Percentiles rank a stretch among this genome's conserved stretches.
phyloP scores from a whole-genome alignment of 1,140 invertebrate genomes.

The Wasmannia auropunctata region DNA sequence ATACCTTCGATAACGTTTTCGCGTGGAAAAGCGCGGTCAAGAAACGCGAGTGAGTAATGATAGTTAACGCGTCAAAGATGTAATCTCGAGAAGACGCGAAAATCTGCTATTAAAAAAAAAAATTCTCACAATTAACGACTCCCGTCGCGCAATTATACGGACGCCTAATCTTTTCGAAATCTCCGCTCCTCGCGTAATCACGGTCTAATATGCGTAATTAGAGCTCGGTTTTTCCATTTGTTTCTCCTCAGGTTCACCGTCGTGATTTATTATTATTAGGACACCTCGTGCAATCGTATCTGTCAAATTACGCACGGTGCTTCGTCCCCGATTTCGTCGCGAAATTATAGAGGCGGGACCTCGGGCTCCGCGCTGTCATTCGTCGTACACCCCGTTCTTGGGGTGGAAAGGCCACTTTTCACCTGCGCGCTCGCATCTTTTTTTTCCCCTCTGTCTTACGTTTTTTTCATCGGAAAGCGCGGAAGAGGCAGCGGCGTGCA shows the following conservation, averaged over 20 bases:
- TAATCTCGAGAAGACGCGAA: neutral
- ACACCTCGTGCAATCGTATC: neutral
- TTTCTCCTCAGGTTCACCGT: neutral
- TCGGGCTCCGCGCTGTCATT: neutral
- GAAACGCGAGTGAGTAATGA: neutral
- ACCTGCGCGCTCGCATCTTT: neutral
- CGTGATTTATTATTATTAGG: neutral
- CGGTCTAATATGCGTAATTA: too few relatives aligned
- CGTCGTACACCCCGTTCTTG: too few relatives aligned
- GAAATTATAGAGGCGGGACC: neutral
- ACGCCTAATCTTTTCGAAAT: neutral
- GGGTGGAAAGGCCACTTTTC: neutral
- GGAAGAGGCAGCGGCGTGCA: neutral
- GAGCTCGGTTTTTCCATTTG: neutral
- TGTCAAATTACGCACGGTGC: neutral
- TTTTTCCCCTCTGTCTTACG: neutral
- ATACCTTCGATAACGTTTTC: neutral
- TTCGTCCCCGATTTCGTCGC: neutral
- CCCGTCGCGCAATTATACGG: neutral
- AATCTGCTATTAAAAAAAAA: neutral
- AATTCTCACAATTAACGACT: neutral
- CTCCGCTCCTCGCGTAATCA: neutral
- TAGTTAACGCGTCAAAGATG: neutral
- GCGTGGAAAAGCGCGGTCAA: neutral
- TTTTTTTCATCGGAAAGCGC: neutral